Conservation (phyloP, 2,888 invertebrate species). For the Heterodera filipjevi region DNA sequence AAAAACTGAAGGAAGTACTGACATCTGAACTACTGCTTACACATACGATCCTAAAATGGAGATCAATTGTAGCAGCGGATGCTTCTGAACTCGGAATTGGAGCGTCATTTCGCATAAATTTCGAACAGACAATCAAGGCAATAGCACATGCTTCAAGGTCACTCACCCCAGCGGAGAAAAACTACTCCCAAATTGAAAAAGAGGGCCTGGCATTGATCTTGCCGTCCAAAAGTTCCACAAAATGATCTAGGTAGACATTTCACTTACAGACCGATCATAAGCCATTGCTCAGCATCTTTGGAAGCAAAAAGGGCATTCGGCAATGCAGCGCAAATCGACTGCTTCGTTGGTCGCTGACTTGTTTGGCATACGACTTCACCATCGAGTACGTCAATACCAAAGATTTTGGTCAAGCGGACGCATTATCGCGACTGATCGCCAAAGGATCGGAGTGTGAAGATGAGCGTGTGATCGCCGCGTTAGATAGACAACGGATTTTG, state of each 20-base stretch:
- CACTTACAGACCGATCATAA: conserved; percentile 54
- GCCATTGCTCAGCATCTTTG: conserved; percentile 62
- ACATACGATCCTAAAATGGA: conserved; percentile 57
- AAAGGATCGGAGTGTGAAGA: neutral
- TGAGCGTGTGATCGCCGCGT: conserved; percentile 1
- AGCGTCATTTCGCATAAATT: conserved; percentile 47
- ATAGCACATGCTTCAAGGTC: conserved; percentile 40
- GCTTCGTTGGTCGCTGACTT: conserved; percentile 49
- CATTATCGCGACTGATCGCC: conserved; percentile 55
- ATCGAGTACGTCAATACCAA: conserved; percentile 57
- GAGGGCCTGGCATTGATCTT: conserved; percentile 66
- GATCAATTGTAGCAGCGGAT: conserved; percentile 65
- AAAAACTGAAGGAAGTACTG: conserved; percentile 49
- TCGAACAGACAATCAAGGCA: conserved; percentile 53
- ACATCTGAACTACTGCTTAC: conserved; percentile 38
- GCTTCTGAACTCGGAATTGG: conserved; percentile 64
- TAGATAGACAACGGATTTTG: neutral
- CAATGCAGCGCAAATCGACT: conserved; percentile 58
- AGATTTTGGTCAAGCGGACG: conserved; percentile 63
- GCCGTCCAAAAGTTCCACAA: conserved; percentile 66
- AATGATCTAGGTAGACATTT: conserved; percentile 67
- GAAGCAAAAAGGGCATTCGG: conserved; percentile 50
- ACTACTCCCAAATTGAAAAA: conserved; percentile 54
- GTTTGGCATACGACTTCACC: conserved; percentile 64
- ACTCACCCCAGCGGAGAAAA: conserved; percentile 43